Evolutionary conservation across 2,113 vertebrate species (phyloP).

Genomic region (Carlito syrichta): DNA sequence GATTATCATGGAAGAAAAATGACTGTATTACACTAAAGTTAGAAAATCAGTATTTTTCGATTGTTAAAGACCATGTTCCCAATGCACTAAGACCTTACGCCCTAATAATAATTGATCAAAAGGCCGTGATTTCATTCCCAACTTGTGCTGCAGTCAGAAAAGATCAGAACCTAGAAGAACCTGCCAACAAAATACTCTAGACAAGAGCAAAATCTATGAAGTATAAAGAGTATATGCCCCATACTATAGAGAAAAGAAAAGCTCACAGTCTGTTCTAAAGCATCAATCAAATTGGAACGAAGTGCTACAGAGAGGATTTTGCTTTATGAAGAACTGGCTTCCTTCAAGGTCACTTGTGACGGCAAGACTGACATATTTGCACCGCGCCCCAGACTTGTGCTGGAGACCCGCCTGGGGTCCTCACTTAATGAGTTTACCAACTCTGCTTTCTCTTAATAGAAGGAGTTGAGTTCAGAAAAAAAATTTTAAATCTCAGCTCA

Average conservation of each 20-base stretch:
- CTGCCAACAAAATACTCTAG: constrained; percentile 47
- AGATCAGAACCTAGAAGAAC: constrained; percentile 37
- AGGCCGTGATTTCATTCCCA: constrained; percentile 7
- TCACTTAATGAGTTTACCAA: constrained; percentile 68
- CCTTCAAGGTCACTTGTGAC: constrained; percentile 54
- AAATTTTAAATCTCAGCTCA: constrained; percentile 30
- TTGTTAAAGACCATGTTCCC: constrained; percentile 30
- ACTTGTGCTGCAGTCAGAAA: constrained; percentile 46
- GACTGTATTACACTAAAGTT: neutral
- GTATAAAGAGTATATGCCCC: constrained; percentile 5
- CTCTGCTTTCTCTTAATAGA: constrained; percentile 60
- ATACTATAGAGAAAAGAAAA: constrained; percentile 56
- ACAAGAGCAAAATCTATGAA: constrained; percentile 38
- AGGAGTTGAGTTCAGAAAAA: constrained; percentile 35
- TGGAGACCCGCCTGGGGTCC: constrained; percentile 54
- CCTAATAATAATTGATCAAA: constrained; percentile 56
- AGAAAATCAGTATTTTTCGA: constrained; percentile 33
- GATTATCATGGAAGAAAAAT: constrained; percentile 39
- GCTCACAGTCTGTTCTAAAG: constrained; percentile 49
- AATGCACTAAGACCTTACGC: constrained; percentile 35
- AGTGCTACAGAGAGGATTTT: constrained; percentile 50
- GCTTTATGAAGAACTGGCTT: constrained; percentile 53
- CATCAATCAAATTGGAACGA: constrained; percentile 45
- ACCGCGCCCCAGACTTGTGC: neutral
- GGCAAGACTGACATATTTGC: constrained; percentile 14